Evolutionary conservation across 2,113 vertebrate species (phyloP).

Genomic region (Toxostoma redivivum): DNA sequence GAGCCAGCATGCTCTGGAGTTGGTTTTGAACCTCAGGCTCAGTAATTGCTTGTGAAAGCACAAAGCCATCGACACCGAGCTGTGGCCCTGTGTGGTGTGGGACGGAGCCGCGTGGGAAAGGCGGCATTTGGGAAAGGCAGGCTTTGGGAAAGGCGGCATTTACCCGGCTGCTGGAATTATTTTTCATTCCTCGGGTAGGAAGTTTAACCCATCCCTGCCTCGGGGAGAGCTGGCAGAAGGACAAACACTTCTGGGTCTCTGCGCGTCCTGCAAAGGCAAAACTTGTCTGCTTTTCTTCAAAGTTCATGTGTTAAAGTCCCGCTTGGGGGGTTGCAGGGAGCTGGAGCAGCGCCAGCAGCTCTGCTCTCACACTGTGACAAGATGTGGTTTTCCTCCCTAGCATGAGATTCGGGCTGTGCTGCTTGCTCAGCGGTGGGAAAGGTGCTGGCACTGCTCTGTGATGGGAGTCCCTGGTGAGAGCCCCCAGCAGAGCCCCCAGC

Average conservation of each 20-base stretch:
- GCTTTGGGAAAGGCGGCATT: neutral
- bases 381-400: neutral
- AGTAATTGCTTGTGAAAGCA: neutral
- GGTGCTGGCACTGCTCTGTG: neutral
- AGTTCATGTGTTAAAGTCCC: neutral
- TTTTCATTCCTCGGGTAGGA: neutral
- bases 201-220: neutral
- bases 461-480: neutral
- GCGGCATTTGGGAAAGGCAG: neutral
- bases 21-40: neutral
- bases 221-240: neutral
- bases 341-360: neutral
- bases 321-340: neutral
- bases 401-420: neutral
- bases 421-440: neutral
- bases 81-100: neutral
- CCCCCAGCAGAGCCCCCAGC: neutral
- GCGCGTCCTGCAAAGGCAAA: neutral
- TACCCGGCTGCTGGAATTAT: neutral
- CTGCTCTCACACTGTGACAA: neutral
- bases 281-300: neutral
- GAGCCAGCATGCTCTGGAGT: neutral
- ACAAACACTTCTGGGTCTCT: neutral
- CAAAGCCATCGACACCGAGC: neutral
- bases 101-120: conserved; percentile 14